Evolutionary conservation across 2,888 invertebrate genomes (phyloP), one percentile per base, ranked within the genome.

Genomic region (Troides oblongomaculatus): DNA sequence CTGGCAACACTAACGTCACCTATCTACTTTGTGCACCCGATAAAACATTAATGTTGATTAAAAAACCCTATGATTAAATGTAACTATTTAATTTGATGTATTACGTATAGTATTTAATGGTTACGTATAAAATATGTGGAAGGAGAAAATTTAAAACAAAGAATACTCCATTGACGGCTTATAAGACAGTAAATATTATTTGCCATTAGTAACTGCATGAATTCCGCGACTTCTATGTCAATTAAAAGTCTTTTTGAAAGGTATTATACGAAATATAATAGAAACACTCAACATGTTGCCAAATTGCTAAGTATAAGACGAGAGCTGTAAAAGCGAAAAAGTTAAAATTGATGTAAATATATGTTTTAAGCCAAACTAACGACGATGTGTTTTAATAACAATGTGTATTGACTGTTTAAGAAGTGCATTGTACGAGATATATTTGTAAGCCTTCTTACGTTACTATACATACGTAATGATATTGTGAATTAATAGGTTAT

Each of bases 281-380:
- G 86, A 88, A 58, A 87, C 82, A 80, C 84, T 86, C 87, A 86
- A 83, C 81, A 85, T 83, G 90, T 91, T 92, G 92, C 92, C 91
- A 92, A 92, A 91, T 84, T 82, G 87, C 87, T 88, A 87, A 82
- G 73, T 84, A 79, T 87, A 90, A 90, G 87, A 78, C 79, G 82
- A 81, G 83, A 78, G 85, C 85, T 84, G 85, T 79, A 81, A 88
- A 21, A 58, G 57, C 57, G 12, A 53, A 58, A 23, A 58, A 90
- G 87, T 85, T 83, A 83, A 84, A 84, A 81, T 82, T 83, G 77
- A 82, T 92, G 92, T 92, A 91, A 87, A 91, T 92, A 90, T 90
- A 88, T 79, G 75, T 74, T 72, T 72, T 90, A 89, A 90, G 88
- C 85, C 78, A 82, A 84, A 83, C 80, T 82, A 82, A 85, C 81